Evolutionary conservation across 2,888 invertebrate genomes (phyloP).

Genomic region (Meliscaeva auricollis): DNA sequence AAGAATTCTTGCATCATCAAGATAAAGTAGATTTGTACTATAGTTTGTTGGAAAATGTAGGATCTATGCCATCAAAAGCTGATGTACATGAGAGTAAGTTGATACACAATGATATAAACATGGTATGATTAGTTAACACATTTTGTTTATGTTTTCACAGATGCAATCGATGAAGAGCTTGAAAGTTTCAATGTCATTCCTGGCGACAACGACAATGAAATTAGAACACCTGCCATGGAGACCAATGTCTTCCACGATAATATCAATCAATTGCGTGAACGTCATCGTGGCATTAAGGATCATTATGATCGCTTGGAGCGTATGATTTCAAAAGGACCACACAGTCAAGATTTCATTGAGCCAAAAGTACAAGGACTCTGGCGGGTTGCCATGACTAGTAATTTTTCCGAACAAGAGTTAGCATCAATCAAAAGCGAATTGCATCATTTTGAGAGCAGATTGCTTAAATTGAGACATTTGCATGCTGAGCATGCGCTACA

Average conservation of each 20-base stretch:
- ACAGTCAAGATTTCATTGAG: constrained; percentile 94
- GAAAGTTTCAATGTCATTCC: constrained; percentile 90
- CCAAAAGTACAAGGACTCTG: constrained; percentile 95
- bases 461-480: constrained; percentile 92
- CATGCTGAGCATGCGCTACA: constrained; percentile 92
- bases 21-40: constrained; percentile 96
- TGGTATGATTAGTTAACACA: neutral
- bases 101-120: too few species aligned
- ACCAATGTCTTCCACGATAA: constrained; percentile 86
- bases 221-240: constrained; percentile 84
- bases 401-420: constrained; percentile 93
- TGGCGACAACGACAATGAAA: constrained; percentile 85
- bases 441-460: constrained; percentile 90
- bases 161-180: constrained; percentile 89
- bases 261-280: constrained; percentile 89
- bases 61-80: constrained; percentile 84
- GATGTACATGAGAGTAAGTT: constrained; percentile 88
- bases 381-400: constrained; percentile 91
- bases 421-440: constrained; percentile 94
- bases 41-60: constrained; percentile 89
- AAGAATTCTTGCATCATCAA: constrained; percentile 96
- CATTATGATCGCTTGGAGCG: constrained; percentile 91
- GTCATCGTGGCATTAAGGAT: constrained; percentile 90
- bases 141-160: constrained; percentile 82
- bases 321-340: constrained; percentile 90